phyloP scores from a whole-genome alignment of 92 coral and sea anemone genomes.

The Blastomussa wellsi region DNA sequence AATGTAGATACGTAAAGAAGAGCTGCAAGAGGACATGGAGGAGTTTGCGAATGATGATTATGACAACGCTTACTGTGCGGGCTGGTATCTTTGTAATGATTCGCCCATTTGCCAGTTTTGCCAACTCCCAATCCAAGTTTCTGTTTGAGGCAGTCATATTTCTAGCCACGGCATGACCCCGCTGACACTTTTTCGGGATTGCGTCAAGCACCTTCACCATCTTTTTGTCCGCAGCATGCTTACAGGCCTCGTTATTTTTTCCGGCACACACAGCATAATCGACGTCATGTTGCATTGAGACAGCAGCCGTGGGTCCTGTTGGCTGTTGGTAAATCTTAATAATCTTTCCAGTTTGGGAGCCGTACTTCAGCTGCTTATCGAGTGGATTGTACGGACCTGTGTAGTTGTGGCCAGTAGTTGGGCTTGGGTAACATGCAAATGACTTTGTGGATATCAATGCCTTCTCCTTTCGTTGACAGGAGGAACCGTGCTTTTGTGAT shows the following conservation, averaged over 20 bases:
- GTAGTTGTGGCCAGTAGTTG: too few relatives aligned
- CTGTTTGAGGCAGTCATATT: not conserved
- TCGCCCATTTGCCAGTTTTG: too few relatives aligned
- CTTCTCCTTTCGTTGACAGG: too few relatives aligned
- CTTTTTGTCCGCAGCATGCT: not conserved
- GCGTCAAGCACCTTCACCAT: constrained; percentile 8
- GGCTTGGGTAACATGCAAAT: too few relatives aligned
- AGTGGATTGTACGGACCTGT: too few relatives aligned
- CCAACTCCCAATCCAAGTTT: not conserved
- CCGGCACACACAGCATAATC: not conserved
- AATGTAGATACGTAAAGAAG: too few relatives aligned
- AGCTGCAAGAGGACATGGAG: too few relatives aligned
- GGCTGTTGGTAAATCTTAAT: not conserved
- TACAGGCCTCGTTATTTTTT: not conserved
- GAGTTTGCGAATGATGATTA: too few relatives aligned
- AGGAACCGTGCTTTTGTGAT: too few relatives aligned
- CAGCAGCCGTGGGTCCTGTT: not conserved
- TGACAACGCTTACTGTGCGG: too few relatives aligned
- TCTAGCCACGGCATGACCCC: constrained; percentile 2
- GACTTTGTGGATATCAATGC: too few relatives aligned
- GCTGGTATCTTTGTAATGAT: too few relatives aligned
- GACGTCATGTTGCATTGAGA: constrained; percentile 25
- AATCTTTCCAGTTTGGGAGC: not conserved
- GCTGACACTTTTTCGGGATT: constrained; percentile 6
- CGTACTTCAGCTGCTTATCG: not conserved